A percentile compares a stretch with the other conserved stretches of the same genome.
phyloP scores from a whole-genome alignment of 2,888 invertebrate genomes.

The Lacanobia oleracea region DNA sequence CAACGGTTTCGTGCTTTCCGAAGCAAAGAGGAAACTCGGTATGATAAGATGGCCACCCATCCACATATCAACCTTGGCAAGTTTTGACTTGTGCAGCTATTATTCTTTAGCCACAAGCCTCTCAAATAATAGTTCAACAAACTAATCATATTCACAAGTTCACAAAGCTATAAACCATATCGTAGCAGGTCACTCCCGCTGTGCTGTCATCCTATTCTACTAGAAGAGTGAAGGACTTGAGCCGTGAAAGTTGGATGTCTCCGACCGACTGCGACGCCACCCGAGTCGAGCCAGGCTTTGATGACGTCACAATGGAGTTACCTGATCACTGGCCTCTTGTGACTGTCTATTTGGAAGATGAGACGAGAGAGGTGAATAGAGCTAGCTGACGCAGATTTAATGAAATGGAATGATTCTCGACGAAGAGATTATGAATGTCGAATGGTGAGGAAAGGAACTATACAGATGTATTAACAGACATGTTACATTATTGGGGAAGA shows the following conservation, averaged over 20 bases:
- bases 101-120: too few relatives aligned
- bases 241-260: constrained; percentile 48
- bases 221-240: constrained; percentile 50
- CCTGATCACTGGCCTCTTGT: constrained; percentile 54
- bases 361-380: neutral
- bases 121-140: too few relatives aligned
- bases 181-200: constrained; percentile 20
- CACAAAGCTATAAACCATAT: constrained; percentile 3
- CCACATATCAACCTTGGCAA: too few relatives aligned
- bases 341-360: constrained; percentile 27
- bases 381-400: neutral
- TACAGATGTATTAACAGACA: too few relatives aligned
- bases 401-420: neutral
- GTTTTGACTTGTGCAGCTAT: too few relatives aligned
- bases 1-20: too few relatives aligned
- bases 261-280: constrained; percentile 25
- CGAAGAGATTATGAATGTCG: neutral
- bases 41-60: too few relatives aligned
- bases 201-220: constrained; percentile 12
- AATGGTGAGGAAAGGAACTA: too few relatives aligned
- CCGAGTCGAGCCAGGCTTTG: constrained; percentile 45
- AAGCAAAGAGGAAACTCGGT: too few relatives aligned
- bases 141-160: neutral
- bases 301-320: constrained; percentile 60
- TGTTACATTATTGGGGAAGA: neutral